Percentiles rank a stretch among this genome's conserved stretches.
Evolutionary conservation across 2,888 invertebrate genomes (phyloP).

Genomic region (Cinara cedri): DNA sequence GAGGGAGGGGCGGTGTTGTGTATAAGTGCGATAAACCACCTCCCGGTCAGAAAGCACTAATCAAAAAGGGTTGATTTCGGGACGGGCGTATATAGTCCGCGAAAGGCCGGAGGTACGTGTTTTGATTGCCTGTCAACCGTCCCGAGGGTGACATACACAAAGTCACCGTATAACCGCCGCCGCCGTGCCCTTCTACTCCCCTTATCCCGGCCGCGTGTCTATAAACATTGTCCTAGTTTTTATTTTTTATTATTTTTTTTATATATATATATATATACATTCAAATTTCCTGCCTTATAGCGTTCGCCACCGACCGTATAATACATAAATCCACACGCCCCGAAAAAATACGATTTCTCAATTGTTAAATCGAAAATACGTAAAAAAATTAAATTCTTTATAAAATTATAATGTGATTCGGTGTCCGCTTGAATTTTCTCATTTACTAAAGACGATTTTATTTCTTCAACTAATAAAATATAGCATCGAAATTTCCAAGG

Average conservation of each 20-base stretch:
- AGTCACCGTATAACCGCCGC: slow-evolving; percentile 8
- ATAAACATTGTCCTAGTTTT: not conserved
- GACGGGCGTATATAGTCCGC: slow-evolving; percentile 37
- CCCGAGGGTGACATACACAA: slow-evolving; percentile 50
- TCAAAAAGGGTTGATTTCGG: slow-evolving; percentile 55
- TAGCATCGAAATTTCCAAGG: too few species aligned
- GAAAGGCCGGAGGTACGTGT: slow-evolving; percentile 47
- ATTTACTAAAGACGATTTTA: too few species aligned
- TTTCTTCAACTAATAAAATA: too few species aligned
- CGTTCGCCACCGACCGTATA: too few species aligned
- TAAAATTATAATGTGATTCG: too few species aligned
- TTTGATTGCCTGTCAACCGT: slow-evolving; percentile 52
- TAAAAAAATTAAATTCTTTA: too few species aligned
- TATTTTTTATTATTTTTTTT: not conserved
- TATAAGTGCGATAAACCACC: slow-evolving; percentile 50
- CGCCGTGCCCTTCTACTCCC: not conserved
- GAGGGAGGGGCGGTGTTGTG: not conserved
- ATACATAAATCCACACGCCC: too few species aligned
- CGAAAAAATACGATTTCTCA: too few species aligned
- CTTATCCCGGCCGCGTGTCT: not conserved
- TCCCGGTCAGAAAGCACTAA: slow-evolving; percentile 47
- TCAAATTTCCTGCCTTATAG: too few species aligned
- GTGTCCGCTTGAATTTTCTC: too few species aligned
- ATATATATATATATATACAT: not conserved
- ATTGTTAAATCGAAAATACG: too few species aligned